These are phyloP conservation scores for Phycodurus eques DNA, from an alignment of 2,113 vertebrate genomes.

Conservation along the genomic window DNA sequence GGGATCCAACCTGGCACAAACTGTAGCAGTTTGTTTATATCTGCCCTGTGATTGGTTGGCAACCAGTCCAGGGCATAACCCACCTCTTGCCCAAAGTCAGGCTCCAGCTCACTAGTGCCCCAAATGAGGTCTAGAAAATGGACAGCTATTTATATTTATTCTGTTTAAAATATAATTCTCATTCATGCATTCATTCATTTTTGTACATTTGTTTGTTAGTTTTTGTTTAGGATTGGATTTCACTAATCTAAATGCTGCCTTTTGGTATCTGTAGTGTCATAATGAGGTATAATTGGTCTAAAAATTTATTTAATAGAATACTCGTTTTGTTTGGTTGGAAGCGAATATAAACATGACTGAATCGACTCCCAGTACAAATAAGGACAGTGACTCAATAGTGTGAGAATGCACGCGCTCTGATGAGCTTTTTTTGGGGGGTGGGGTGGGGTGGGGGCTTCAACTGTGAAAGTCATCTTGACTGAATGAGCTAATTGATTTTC, in stretches of 20 bases:
- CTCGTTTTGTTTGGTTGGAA: background rate
- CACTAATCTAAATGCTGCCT: background rate
- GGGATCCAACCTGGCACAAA: no score
- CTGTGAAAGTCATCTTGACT: conserved; percentile 37
- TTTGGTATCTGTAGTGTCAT: background rate
- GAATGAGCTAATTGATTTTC: conserved; percentile 56
- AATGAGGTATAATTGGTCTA: background rate
- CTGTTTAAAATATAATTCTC: background rate
- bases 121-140: background rate
- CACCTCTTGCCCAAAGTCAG: background rate
- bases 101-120: background rate
- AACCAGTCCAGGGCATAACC: background rate
- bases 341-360: background rate
- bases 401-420: conserved; percentile 17
- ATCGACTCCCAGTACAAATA: conserved; percentile 12
- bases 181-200: background rate
- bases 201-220: background rate
- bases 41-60: no score
- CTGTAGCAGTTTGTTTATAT: no score
- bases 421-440: conserved; percentile 19
- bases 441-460: background rate
- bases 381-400: conserved; percentile 9
- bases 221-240: background rate
- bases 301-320: background rate
- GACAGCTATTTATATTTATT: background rate